phyloP scores from a whole-genome alignment of 2,113 vertebrate genomes.

The Steatornis caripensis region DNA sequence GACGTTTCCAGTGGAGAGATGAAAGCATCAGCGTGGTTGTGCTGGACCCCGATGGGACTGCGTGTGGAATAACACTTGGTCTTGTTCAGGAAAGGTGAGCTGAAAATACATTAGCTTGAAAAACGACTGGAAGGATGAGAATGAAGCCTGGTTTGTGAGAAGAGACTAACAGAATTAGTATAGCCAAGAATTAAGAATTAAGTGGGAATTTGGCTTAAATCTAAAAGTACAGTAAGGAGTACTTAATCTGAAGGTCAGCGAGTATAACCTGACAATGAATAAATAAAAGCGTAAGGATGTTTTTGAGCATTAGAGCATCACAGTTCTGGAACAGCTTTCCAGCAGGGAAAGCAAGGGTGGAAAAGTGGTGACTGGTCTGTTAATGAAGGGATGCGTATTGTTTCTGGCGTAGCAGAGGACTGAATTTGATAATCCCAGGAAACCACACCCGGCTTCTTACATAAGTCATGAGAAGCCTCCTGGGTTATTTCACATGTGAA shows the following conservation, averaged over 20 bases:
- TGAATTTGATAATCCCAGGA: not conserved
- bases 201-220: not conserved
- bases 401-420: not conserved
- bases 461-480: not conserved
- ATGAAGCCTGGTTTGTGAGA: not conserved
- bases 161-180: not conserved
- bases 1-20: rapidly evolving
- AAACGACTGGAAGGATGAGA: not conserved
- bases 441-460: not conserved
- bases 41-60: not conserved
- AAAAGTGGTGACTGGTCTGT: not conserved
- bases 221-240: not conserved
- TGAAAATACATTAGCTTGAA: not conserved
- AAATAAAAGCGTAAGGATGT: not conserved
- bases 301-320: not conserved
- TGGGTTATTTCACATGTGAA: not conserved
- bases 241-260: not conserved
- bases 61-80: not conserved
- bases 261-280: not conserved
- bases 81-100: not conserved
- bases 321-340: not conserved
- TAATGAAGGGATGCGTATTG: not conserved
- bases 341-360: not conserved
- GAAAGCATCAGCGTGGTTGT: not conserved
- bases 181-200: not conserved